Base-by-base conservation (phyloP, 2,113 vertebrate species). In the Petroica traversi region DNA sequence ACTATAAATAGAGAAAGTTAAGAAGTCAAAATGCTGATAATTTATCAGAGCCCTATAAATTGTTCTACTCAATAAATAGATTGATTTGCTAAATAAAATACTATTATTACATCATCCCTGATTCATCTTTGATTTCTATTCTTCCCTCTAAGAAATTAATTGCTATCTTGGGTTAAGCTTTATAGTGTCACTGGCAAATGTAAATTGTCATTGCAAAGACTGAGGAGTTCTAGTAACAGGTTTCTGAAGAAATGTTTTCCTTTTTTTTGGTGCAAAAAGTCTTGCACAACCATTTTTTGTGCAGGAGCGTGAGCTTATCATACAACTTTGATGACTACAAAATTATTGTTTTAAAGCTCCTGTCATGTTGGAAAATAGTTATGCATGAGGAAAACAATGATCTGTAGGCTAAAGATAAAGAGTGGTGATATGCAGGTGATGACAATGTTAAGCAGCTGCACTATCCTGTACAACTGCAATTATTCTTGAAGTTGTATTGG, bases 11-110 rank as follows among this genome's bases (percentile, higher is more conserved):
- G 8, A 77, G 80, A 82, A 89, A 90, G 22, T 11, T 29, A 87
- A 58, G 22, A 38, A 94, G 41, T 92, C 52, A 72, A 89, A 95
- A 88, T 34, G 19, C 14, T 40, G 4, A 26, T 68, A 62, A 62
- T 73, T 64, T 66, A 93, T 73, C 83, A 74, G 49, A 81, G 33
- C 14, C 88, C 72, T 84, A 69, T 86, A 86, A 95, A 93, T 91
- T 89, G 23, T 92, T 93, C 49, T 74, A 54, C 45, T 96, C 74
- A 62, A 95, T 90, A 89, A 94, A 96, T 68, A 80, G 61, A 96
- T 66, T 75, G 52, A 73, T 55, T 84, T 40, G 17, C 16, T 93
- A 95, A 93, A 95, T 93, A 96, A 97, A 94, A 89, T 92, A 74
- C 63, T 95, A 59, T 77, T 51, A 93, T 92, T 91, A 77, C 43